These are phyloP conservation scores for Crematogaster levior DNA, from an alignment of 2,888 invertebrate species.

Conservation along the genomic window DNA sequence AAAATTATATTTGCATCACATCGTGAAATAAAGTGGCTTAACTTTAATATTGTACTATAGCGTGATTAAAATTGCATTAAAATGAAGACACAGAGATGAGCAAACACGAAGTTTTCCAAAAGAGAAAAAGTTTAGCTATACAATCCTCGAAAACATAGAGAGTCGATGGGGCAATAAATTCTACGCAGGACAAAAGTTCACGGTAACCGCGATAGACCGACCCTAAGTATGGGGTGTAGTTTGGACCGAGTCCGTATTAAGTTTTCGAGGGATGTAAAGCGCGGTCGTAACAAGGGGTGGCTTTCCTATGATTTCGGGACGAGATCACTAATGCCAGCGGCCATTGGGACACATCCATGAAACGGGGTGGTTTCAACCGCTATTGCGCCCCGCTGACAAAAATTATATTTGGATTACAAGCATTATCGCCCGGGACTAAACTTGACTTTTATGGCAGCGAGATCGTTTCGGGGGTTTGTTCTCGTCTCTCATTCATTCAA, in stretches of 20 bases:
- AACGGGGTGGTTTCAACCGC: conserved; percentile 71
- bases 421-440: conserved; percentile 85
- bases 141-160: conserved; percentile 25
- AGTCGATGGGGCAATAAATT: conserved; percentile 47
- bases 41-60: neutral
- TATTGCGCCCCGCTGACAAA: conserved; percentile 77
- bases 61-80: neutral
- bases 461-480: conserved; percentile 78
- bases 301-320: conserved; percentile 76
- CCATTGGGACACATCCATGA: conserved; percentile 59
- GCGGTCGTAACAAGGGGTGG: conserved; percentile 71
- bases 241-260: conserved; percentile 61
- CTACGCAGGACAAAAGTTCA: conserved; percentile 33
- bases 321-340: conserved; percentile 61
- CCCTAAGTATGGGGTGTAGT: conserved; percentile 54
- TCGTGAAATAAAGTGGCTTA: no score
- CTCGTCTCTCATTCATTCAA: conserved; percentile 63
- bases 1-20: neutral
- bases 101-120: neutral
- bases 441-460: conserved; percentile 84
- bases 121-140: neutral
- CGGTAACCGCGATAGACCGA: conserved; percentile 59
- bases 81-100: neutral
- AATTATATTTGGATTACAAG: conserved; percentile 86
- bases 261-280: conserved; percentile 65